Evolutionary conservation across 2,797 vertebrate species (phyloP).

Genomic region (Miichthys miiuy): DNA sequence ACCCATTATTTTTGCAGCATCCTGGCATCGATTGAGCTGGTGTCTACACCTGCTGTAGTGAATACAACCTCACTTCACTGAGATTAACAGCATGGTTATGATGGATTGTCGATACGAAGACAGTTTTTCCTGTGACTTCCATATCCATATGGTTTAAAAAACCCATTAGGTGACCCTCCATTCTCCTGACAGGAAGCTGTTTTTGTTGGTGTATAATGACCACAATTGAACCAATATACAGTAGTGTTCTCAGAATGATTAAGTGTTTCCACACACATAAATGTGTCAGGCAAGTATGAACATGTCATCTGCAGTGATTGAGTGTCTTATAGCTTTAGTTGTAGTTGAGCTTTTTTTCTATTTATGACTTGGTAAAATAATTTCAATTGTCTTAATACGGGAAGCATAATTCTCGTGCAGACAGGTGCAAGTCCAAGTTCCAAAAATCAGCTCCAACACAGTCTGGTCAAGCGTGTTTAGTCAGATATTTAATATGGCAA

Average conservation of each 20-base stretch:
- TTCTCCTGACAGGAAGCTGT: neutral
- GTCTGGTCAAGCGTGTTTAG: fast-evolving
- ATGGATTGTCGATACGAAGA: neutral
- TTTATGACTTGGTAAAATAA: neutral
- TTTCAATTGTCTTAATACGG: neutral
- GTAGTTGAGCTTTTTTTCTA: neutral
- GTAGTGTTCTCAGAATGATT: neutral
- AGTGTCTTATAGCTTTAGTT: neutral
- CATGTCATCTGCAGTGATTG: slow-evolving; percentile 21
- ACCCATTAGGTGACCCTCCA: neutral
- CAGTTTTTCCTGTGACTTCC: neutral
- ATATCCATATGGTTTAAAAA: neutral
- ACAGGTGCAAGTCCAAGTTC: neutral
- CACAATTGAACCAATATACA: slow-evolving; percentile 1
- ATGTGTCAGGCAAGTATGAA: slow-evolving; percentile 6
- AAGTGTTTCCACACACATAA: neutral
- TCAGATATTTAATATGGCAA: neutral
- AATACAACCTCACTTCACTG: slow-evolving; percentile 1
- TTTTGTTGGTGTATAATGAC: slow-evolving; percentile 9
- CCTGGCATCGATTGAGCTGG: slow-evolving; percentile 26
- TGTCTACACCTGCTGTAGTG: slow-evolving; percentile 5
- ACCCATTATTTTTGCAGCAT: slow-evolving; percentile 18
- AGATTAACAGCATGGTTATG: slow-evolving; percentile 24
- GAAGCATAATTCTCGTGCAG: neutral
- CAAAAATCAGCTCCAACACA: neutral